These are phyloP conservation scores for Scaptomyza graminum DNA, from an alignment of 1,140 invertebrate species.

Conservation along the genomic window DNA sequence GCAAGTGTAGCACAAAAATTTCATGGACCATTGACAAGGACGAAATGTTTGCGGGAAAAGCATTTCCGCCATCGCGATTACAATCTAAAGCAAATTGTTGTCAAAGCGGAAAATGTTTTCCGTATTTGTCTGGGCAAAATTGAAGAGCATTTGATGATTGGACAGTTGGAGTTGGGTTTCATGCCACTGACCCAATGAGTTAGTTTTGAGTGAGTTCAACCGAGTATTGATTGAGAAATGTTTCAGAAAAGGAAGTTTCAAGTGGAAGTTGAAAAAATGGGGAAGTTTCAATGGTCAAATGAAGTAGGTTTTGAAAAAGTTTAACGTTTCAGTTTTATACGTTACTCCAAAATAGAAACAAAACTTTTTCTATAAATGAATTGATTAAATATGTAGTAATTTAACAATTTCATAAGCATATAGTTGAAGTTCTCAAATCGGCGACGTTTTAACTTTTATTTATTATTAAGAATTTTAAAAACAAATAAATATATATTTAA, in stretches of 20 bases:
- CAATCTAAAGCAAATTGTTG: conserved; percentile 73
- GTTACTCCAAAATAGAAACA: too few relatives aligned
- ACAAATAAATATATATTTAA: too few relatives aligned
- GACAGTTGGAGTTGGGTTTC: conserved; percentile 17
- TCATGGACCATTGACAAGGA: conserved; percentile 41
- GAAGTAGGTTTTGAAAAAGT: too few relatives aligned
- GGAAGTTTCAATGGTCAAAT: not conserved
- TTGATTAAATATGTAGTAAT: too few relatives aligned
- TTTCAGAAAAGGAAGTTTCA: not conserved
- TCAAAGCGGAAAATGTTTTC: conserved; percentile 58
- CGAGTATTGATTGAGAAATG: conserved; percentile 16
- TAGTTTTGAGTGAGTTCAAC: conserved; percentile 54
- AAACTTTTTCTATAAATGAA: too few relatives aligned
- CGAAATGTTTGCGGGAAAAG: conserved; percentile 3
- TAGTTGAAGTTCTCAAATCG: too few relatives aligned
- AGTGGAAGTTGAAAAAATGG: not conserved
- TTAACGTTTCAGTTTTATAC: too few relatives aligned
- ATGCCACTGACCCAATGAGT: conserved; percentile 79
- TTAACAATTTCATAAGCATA: too few relatives aligned
- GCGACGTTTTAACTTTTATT: too few relatives aligned
- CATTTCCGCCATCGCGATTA: conserved; percentile 66
- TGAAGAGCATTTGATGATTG: conserved; percentile 46
- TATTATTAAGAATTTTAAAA: too few relatives aligned
- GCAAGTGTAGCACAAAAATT: conserved; percentile 39
- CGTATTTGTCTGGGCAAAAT: conserved; percentile 61